Evolutionary conservation across 2,888 invertebrate genomes (phyloP).

Genomic region (Eupithecia insigniata): DNA sequence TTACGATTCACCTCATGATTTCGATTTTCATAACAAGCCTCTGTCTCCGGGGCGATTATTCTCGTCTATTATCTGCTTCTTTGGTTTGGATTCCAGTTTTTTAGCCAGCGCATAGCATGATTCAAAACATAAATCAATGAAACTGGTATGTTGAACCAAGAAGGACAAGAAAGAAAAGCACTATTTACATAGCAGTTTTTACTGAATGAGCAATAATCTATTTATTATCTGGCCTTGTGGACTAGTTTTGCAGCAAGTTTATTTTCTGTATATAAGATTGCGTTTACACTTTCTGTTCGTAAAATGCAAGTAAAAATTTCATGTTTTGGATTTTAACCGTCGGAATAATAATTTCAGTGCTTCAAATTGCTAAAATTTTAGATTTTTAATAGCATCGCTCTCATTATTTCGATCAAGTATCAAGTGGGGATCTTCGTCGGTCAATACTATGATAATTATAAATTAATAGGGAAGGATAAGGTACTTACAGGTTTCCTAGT

Average conservation of each 20-base stretch:
- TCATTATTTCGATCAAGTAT: not conserved
- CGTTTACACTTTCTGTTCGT: not conserved
- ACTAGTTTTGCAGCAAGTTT: not conserved
- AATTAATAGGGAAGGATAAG: not conserved
- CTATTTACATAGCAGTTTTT: slow-evolving; percentile 28
- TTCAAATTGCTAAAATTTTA: not conserved
- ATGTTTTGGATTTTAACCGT: not conserved
- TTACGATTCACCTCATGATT: slow-evolving; percentile 58
- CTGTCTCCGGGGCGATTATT: slow-evolving; percentile 62
- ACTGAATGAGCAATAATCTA: slow-evolving; percentile 14
- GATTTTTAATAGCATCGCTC: not conserved
- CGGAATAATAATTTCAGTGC: not conserved
- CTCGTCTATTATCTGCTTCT: slow-evolving; percentile 28
- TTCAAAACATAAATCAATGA: slow-evolving; percentile 25
- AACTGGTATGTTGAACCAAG: slow-evolving; percentile 13
- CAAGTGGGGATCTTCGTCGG: not conserved
- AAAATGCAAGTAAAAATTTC: not conserved
- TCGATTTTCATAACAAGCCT: slow-evolving; percentile 64
- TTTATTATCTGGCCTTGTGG: slow-evolving; percentile 10
- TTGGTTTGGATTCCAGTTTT: slow-evolving; percentile 26
- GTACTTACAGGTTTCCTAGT: slow-evolving; percentile 89
- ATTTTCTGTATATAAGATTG: not conserved
- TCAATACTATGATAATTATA: not conserved
- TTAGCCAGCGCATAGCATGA: slow-evolving; percentile 16
- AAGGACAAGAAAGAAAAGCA: slow-evolving; percentile 19